These are phyloP conservation scores for Leptopilina drosophilae DNA, from an alignment of 2,888 invertebrate genomes.

Conservation along the genomic window DNA sequence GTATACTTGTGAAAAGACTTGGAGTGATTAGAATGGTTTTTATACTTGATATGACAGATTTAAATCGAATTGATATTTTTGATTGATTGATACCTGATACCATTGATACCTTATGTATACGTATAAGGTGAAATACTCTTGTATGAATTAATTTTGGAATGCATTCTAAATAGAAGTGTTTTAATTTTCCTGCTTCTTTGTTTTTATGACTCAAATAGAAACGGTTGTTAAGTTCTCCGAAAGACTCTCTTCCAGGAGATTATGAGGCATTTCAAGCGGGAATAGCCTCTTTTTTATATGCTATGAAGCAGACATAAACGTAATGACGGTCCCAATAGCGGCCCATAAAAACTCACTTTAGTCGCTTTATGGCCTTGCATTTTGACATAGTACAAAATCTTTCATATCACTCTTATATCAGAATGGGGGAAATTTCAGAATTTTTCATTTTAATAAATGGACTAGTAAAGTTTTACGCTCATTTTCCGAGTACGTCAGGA, in stretches of 20 bases:
- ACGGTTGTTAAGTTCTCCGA: conserved; percentile 29
- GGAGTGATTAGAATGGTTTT: no score
- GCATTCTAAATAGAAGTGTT: neutral
- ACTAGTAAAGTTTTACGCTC: no score
- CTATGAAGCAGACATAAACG: conserved; percentile 41
- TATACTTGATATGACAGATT: no score
- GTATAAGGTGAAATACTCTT: neutral
- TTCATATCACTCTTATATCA: conserved; percentile 11
- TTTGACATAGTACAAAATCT: conserved; percentile 10
- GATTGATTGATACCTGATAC: no score
- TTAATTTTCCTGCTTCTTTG: conserved; percentile 21
- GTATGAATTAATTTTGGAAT: neutral
- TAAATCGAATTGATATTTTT: no score
- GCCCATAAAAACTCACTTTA: conserved; percentile 34
- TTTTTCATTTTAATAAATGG: neutral
- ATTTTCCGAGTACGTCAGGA: no score
- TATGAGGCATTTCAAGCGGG: conserved; percentile 57
- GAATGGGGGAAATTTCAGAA: neutral
- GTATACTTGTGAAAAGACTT: no score
- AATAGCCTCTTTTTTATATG: conserved; percentile 58
- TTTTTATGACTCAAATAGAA: conserved; percentile 33
- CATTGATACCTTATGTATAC: no score
- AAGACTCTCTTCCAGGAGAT: conserved; percentile 47
- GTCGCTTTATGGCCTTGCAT: conserved; percentile 16
- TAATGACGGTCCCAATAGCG: conserved; percentile 26